phyloP scores from a whole-genome alignment of 2,797 vertebrate genomes.

The Naso thynnoides region DNA sequence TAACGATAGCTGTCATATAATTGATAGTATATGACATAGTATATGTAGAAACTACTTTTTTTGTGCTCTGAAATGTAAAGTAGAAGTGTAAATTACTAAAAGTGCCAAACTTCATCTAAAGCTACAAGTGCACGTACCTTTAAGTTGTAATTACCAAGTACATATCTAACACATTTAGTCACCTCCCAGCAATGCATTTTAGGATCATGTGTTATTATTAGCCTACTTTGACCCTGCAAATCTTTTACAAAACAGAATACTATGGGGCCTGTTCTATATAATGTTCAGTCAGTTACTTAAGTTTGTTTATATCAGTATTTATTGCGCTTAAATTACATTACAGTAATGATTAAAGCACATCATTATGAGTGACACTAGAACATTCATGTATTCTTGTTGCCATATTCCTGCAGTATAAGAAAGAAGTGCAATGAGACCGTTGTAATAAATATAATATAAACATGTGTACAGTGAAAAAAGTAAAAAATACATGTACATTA shows the following conservation, averaged over 20 bases:
- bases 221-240: neutral
- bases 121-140: no score
- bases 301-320: conserved; percentile 72
- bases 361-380: conserved; percentile 68
- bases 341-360: conserved; percentile 74
- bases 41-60: no score
- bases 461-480: conserved; percentile 57
- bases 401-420: conserved; percentile 49
- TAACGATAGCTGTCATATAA: no score
- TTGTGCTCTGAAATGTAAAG: no score
- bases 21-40: no score
- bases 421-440: conserved; percentile 63
- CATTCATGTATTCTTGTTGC: conserved; percentile 72
- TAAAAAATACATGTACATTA: conserved; percentile 56
- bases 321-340: conserved; percentile 81
- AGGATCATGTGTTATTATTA: no score
- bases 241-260: neutral
- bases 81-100: no score
- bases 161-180: no score
- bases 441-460: conserved; percentile 70
- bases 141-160: no score
- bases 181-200: no score
- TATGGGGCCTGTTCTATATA: neutral
- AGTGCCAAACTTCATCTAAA: no score
- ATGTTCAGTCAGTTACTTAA: conserved; percentile 11